phyloP scores from a whole-genome alignment of 2,797 vertebrate species.

The Trachurus trachurus region DNA sequence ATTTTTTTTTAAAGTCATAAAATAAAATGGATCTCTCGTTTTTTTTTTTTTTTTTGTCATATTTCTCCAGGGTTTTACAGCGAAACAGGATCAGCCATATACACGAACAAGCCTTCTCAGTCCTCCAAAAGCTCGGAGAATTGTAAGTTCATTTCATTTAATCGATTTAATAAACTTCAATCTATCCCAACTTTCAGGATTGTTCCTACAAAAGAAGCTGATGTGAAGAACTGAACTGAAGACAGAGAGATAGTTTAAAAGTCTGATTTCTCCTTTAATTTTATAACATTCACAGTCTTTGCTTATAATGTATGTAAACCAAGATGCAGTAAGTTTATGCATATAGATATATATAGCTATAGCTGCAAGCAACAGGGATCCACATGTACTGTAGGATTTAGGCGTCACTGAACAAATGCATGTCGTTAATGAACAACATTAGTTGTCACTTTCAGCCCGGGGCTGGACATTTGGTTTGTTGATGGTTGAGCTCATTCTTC shows the following conservation, averaged over 20 bases:
- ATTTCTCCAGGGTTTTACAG: constrained; percentile 89
- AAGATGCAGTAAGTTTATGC: not conserved
- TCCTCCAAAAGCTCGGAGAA: constrained; percentile 92
- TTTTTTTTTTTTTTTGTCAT: constrained; percentile 3
- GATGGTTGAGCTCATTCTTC: not conserved
- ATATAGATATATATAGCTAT: not conserved
- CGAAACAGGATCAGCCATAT: constrained; percentile 91
- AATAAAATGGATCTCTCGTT: not conserved
- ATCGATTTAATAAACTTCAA: not conserved
- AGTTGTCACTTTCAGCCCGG: constrained; percentile 1
- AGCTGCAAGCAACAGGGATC: constrained; percentile 2
- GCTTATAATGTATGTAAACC: not conserved
- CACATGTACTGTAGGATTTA: constrained; percentile 19
- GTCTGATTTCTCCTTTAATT: not conserved
- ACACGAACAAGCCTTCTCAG: constrained; percentile 91
- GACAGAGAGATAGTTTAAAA: no score
- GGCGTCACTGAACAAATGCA: constrained; percentile 15
- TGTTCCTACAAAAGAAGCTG: not conserved
- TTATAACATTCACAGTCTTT: not conserved
- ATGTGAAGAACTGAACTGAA: not conserved
- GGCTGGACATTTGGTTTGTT: constrained; percentile 13
- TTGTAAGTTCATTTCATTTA: constrained; percentile 89
- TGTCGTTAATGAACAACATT: constrained; percentile 22
- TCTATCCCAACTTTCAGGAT: not conserved
- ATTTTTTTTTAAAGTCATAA: not conserved